These are phyloP conservation scores for Mungos mungo DNA, from an alignment of 2,113 vertebrate genomes.

Conservation along the genomic window DNA sequence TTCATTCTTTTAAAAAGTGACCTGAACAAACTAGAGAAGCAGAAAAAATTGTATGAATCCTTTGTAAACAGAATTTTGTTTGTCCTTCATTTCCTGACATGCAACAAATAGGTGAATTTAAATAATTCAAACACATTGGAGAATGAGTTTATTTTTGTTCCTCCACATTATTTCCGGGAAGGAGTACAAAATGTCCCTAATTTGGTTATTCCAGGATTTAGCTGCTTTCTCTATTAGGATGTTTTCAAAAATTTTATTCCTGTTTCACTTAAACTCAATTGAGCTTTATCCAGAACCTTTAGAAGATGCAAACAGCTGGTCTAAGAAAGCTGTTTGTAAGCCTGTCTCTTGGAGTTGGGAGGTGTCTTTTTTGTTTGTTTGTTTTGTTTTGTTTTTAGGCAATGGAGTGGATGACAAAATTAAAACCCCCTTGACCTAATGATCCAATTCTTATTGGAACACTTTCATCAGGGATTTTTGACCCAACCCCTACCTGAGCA, in stretches of 20 bases:
- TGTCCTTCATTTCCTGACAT: neutral
- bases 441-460: constrained; percentile 1
- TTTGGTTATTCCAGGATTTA: neutral
- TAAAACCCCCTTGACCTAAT: constrained; percentile 46
- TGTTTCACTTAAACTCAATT: neutral
- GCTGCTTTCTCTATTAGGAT: neutral
- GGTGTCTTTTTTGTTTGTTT: no score
- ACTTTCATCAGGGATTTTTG: constrained; percentile 44
- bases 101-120: neutral
- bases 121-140: constrained; percentile 6
- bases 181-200: neutral
- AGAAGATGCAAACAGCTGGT: neutral
- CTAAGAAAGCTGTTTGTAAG: neutral
- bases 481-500: neutral
- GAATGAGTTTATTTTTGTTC: constrained; percentile 39
- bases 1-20: neutral
- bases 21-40: neutral
- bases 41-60: neutral
- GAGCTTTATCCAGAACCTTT: constrained; percentile 8
- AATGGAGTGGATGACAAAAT: constrained; percentile 10
- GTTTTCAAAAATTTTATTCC: neutral
- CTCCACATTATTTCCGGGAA: neutral
- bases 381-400: neutral
- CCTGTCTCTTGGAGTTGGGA: neutral
- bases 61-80: neutral